Conservation (phyloP, 2,888 invertebrate genomes). For the Caenorhabditis sp. region DNA sequence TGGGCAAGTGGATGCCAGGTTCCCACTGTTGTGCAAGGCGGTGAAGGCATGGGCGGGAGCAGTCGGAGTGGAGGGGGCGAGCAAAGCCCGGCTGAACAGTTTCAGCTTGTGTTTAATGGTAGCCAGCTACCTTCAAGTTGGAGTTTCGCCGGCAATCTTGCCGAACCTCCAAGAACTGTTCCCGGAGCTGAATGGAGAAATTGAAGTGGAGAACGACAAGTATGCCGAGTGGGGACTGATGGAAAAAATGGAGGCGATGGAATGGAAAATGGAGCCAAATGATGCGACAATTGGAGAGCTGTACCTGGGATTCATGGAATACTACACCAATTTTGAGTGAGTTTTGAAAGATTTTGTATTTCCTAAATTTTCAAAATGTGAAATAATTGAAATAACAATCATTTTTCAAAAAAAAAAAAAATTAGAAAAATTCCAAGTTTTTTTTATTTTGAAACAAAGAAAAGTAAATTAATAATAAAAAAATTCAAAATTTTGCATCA, state of each 20-base stretch:
- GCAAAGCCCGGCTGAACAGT: slow-evolving; percentile 16
- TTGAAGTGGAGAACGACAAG: slow-evolving; percentile 1
- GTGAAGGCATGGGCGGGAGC: slow-evolving; percentile 30
- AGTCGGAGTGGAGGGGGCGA: slow-evolving; percentile 22
- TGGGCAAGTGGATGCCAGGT: slow-evolving; percentile 21
- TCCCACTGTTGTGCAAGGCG: slow-evolving; percentile 23
- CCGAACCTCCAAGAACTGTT: slow-evolving; percentile 21
- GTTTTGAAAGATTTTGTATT: too few relatives aligned
- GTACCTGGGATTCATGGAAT: background rate
- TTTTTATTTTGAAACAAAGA: too few relatives aligned
- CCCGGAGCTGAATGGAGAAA: slow-evolving; percentile 11
- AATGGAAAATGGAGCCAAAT: background rate
- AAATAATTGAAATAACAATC: too few relatives aligned
- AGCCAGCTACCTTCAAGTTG: slow-evolving; percentile 14
- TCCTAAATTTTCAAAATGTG: too few relatives aligned
- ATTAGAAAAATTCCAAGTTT: too few relatives aligned
- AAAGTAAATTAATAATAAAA: too few relatives aligned
- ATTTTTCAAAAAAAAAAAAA: too few relatives aligned
- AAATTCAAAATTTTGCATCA: too few relatives aligned
- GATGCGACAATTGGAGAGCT: background rate
- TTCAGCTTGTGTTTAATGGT: slow-evolving; percentile 35
- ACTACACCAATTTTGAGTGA: background rate
- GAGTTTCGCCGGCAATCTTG: slow-evolving; percentile 9
- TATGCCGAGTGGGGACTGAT: background rate
- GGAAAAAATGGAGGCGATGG: background rate